A percentile compares a stretch with the other conserved stretches of the same genome.
Conservation (phyloP, 2,888 invertebrate species). For the Ornithoptera alexandrae region DNA sequence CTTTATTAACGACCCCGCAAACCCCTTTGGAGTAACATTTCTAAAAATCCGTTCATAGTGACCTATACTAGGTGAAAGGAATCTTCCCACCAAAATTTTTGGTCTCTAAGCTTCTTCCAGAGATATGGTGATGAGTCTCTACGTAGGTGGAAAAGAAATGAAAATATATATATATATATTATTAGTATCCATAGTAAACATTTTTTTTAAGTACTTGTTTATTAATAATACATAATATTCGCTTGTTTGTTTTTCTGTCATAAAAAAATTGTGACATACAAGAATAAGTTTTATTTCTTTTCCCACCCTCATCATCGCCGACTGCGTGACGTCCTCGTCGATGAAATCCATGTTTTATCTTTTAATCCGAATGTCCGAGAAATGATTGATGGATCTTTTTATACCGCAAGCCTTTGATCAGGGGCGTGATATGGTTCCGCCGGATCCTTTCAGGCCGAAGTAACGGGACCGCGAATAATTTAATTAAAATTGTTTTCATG, state of each 20-base stretch:
- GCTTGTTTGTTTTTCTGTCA: background rate
- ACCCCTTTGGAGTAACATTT: no score
- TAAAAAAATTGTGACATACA: background rate
- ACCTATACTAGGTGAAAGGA: no score
- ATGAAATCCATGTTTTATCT: conserved; percentile 18
- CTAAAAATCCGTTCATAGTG: no score
- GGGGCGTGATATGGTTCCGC: background rate
- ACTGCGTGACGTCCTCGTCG: conserved; percentile 12
- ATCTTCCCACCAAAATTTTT: no score
- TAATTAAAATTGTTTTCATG: conserved; percentile 1
- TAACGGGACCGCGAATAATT: background rate
- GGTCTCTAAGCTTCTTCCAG: no score
- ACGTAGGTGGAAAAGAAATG: no score
- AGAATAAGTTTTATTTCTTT: conserved; percentile 5
- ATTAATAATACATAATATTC: no score
- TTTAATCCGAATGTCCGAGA: conserved; percentile 3
- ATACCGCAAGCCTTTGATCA: conserved; percentile 12
- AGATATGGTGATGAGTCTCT: no score
- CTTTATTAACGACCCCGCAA: no score
- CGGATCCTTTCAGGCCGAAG: background rate
- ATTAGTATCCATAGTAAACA: no score
- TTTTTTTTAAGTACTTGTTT: no score
- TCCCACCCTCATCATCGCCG: conserved; percentile 13
- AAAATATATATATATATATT: no score
- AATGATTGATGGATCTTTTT: conserved; percentile 28